Percentiles rank a stretch among this genome's conserved stretches.
Conservation (phyloP, 2,797 vertebrate genomes). For the Emys orbicularis region DNA sequence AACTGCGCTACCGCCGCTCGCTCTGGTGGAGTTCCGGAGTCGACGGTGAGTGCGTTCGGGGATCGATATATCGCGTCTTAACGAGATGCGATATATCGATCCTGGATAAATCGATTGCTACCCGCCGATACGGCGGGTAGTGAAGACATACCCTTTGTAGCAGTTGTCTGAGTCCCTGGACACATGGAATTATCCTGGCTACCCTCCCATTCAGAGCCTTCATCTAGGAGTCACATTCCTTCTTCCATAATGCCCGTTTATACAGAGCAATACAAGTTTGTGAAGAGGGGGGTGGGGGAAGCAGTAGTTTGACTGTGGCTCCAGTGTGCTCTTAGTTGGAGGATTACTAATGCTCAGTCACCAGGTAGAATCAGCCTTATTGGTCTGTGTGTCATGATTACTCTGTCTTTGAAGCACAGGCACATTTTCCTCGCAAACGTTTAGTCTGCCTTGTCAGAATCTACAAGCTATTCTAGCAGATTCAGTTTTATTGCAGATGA, state of each 20-base stretch:
- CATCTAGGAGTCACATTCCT: not conserved
- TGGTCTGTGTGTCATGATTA: not conserved
- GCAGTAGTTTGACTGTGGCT: not conserved
- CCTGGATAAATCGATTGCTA: too few species aligned
- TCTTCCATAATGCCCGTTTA: fast-evolving
- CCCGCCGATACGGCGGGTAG: too few species aligned
- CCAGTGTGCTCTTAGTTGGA: fast-evolving
- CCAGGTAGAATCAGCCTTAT: not conserved
- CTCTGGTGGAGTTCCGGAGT: too few species aligned
- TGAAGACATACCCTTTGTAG: too few species aligned
- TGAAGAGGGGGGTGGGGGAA: not conserved
- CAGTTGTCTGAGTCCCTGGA: fast-evolving
- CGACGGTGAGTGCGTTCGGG: too few species aligned
- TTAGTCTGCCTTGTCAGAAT: not conserved
- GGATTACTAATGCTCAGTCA: fast-evolving
- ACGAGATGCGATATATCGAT: too few species aligned
- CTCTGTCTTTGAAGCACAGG: not conserved
- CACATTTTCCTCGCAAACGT: not conserved
- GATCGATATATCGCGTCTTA: too few species aligned
- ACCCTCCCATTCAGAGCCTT: not conserved
- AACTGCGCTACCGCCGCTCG: too few species aligned
- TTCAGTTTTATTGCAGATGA: not conserved
- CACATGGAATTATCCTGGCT: fast-evolving
- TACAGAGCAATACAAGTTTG: not conserved
- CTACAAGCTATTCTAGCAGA: not conserved